phyloP scores from a whole-genome alignment of 2,113 vertebrate genomes.

The Calyptommatus sinebrachiatus region DNA sequence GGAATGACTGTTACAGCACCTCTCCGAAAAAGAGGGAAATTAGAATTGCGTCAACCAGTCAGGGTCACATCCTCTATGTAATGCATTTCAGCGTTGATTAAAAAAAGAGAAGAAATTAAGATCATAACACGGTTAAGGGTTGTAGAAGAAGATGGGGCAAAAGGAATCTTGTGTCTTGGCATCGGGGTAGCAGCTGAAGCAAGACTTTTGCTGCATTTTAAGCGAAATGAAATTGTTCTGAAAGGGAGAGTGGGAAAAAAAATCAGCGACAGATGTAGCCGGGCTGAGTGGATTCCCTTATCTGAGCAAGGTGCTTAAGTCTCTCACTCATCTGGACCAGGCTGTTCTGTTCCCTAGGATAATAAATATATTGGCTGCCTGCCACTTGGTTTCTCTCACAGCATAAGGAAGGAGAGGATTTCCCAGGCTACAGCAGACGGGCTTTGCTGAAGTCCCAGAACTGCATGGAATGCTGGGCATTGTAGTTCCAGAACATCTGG shows the following conservation, averaged over 20 bases:
- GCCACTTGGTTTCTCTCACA: not conserved
- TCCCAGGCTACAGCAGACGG: not conserved
- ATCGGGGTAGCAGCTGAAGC: not conserved
- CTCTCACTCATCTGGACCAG: not conserved
- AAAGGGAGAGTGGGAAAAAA: not conserved
- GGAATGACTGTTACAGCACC: not conserved
- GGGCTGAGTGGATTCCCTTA: not conserved
- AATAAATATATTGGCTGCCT: not conserved
- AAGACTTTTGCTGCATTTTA: not conserved
- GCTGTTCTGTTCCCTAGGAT: not conserved
- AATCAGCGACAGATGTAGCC: not conserved
- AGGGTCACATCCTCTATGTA: no score
- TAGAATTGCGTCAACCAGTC: no score
- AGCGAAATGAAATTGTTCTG: not conserved
- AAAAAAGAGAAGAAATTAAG: not conserved
- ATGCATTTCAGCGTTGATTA: no score
- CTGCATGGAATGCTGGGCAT: no score
- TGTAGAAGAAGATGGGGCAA: no score
- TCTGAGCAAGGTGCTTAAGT: slow-evolving; percentile 10
- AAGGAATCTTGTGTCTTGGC: no score
- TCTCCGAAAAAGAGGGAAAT: no score
- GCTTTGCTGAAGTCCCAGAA: no score
- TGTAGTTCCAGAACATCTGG: no score
- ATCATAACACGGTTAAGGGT: no score
- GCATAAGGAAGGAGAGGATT: not conserved